These are phyloP conservation scores for Autographa pulchrina DNA, from an alignment of 2,888 invertebrate species.

Conservation along the genomic window DNA sequence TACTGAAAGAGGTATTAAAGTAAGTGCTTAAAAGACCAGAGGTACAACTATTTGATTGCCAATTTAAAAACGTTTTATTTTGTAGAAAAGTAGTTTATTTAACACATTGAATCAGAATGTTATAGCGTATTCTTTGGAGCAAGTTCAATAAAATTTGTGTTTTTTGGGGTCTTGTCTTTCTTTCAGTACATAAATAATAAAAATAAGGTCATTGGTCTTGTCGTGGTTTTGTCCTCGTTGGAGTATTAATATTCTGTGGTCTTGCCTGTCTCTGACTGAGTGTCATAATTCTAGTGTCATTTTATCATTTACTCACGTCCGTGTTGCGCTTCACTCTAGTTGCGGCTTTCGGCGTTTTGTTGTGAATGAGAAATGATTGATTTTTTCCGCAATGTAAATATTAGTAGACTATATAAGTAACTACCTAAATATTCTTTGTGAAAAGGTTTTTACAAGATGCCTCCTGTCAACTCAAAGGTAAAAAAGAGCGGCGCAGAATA, in stretches of 20 bases:
- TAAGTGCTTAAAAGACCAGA: no score
- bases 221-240: no score
- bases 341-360: slow-evolving; percentile 70
- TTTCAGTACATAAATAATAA: no score
- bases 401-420: slow-evolving; percentile 45
- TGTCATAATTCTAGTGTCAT: neutral
- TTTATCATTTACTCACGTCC: slow-evolving; percentile 44
- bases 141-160: no score
- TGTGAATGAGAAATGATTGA: slow-evolving; percentile 62
- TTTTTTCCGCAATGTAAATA: slow-evolving; percentile 68
- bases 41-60: no score
- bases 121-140: no score
- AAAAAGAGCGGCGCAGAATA: slow-evolving; percentile 86
- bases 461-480: slow-evolving; percentile 84
- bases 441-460: slow-evolving; percentile 71
- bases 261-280: slow-evolving; percentile 10
- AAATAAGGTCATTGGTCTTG: no score
- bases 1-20: no score
- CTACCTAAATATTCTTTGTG: slow-evolving; percentile 30
- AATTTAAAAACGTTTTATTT: no score
- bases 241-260: neutral
- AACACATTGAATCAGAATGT: no score
- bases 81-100: no score
- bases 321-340: slow-evolving; percentile 58
- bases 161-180: no score